Evolutionary conservation across 2,797 vertebrate species (phyloP).

Genomic region (Eulemur albifrons): DNA sequence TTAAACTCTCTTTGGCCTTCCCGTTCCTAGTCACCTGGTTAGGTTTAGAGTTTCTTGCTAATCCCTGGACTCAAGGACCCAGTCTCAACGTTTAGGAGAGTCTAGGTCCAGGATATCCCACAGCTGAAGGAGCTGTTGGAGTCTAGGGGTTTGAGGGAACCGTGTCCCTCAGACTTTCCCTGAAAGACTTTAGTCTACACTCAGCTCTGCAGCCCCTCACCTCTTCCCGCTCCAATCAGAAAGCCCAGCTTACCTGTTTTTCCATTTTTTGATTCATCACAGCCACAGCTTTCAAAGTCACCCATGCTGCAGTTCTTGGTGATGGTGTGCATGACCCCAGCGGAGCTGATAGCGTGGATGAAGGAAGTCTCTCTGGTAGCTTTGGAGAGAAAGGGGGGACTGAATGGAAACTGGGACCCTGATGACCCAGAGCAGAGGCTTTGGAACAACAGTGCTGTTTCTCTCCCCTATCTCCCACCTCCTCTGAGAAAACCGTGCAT

Average conservation of each 20-base stretch:
- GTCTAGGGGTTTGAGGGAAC: background rate
- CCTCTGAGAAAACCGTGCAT: background rate
- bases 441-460: background rate
- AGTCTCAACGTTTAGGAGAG: background rate
- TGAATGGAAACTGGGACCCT: background rate
- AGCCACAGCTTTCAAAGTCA: conserved; percentile 96
- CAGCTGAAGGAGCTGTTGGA: background rate
- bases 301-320: conserved; percentile 99
- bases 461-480: background rate
- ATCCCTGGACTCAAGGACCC: background rate
- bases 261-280: conserved; percentile 94
- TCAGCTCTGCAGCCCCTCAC: background rate
- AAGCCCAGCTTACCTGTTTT: conserved; percentile 87
- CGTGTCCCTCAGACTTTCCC: background rate
- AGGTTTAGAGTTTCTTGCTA: conserved; percentile 3
- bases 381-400: conserved; percentile 75
- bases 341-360: conserved; percentile 96
- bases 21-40: background rate
- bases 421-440: background rate
- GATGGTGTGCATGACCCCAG: conserved; percentile 96
- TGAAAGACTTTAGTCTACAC: background rate
- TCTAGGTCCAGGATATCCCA: background rate
- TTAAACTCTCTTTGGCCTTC: background rate
- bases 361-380: conserved; percentile 96
- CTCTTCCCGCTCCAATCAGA: background rate